Base-by-base conservation (phyloP, 1,140 invertebrate species). In the Eubasilissa regina region DNA sequence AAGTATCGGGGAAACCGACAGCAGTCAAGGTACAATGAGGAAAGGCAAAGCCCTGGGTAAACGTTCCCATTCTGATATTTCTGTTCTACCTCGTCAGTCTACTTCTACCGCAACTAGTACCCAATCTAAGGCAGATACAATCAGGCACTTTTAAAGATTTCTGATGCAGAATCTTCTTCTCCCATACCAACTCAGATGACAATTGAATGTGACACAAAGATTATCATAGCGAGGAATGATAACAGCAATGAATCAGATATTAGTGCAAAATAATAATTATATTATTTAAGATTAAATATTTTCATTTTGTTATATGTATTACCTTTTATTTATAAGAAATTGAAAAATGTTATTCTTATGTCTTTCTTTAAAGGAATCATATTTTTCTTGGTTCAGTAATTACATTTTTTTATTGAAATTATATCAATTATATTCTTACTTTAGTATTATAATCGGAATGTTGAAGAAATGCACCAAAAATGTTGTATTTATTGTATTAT, bases 231-330 rank as follows among this genome's bases (percentile, higher is more conserved):
- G 48, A 64, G 15, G 0, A 88, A 86, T 6, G 88, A 89, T 75
- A 88, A 87, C 81, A 87, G 88, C 4, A 88, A 88, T 86, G 88
- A 89, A 53, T 89, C 88, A 12, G 87, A 89, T n/a, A 81, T 73
- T 19, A 79, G 74, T 51, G 62, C 77, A 58, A 21, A 45, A 0
- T 68, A 68, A 68, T 43, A 15, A 11, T 51, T 51, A 51, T n/a
- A n/a, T n/a, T n/a, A n/a, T 35, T 35, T 35, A 35, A 35, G 1
- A 35, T 35, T 35, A 35, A 35, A 35, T 35, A 35, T 35, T 35
- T 1, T 35, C 25, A 35, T 35, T 6, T 35, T 35, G 25, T 35
- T 3, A 35, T 35, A 35, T 35, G 1, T 35, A 35, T 1, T 35
- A 3, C 6, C 6, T 3, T 3, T 35, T 35, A 35, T 35, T 35